Evolutionary conservation across 2,797 vertebrate species (phyloP), one percentile per base, ranked within the genome.

Genomic region (Alca torda): DNA sequence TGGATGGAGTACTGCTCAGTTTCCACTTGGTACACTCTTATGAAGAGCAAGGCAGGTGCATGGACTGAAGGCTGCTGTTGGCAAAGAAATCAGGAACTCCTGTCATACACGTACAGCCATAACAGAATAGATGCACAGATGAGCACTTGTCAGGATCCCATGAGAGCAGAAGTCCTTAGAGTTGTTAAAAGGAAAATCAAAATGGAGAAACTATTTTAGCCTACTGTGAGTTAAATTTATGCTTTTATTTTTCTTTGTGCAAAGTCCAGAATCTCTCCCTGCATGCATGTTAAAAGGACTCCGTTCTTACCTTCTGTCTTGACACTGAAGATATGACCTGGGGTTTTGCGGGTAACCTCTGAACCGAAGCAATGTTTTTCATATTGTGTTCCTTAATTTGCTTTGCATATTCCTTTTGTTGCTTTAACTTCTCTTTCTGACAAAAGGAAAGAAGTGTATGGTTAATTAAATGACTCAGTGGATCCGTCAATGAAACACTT

Each of bases 391-490:
- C 98, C 8, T 98, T 98, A 92, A 99, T 97, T 87, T 98, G 98
- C 94, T 98, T 98, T 97, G 99, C 98, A 93, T 99, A 99, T 97
- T 99, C 98, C 97, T 98, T 99, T 87, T 98, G 99, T 90, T 98
- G 98, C 92, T 97, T 98, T 84, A 99, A 95, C 97, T 99, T 99
- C 98, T 99, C 98, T 95, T 98, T 98, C 98, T 99, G 98, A 87
- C 96, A 88, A 94, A 87, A 93, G 82, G 68, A 81, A 93, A 43
- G 63, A 37, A 59, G 5, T 20, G 17, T 31, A 3, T 5, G 19
- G 41, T 76, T 91, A 70, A 35, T 57, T 35, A 35, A 65, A 15
- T 4, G 39, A 50, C 35, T 91, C 25, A 7, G 70, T 19, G 31
- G 68, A 56, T 61, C 45, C 78, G 68, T 72, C 84, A 50, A 41